Conservation (phyloP, 1,140 invertebrate genomes). For the Drosophila novamexicana region DNA sequence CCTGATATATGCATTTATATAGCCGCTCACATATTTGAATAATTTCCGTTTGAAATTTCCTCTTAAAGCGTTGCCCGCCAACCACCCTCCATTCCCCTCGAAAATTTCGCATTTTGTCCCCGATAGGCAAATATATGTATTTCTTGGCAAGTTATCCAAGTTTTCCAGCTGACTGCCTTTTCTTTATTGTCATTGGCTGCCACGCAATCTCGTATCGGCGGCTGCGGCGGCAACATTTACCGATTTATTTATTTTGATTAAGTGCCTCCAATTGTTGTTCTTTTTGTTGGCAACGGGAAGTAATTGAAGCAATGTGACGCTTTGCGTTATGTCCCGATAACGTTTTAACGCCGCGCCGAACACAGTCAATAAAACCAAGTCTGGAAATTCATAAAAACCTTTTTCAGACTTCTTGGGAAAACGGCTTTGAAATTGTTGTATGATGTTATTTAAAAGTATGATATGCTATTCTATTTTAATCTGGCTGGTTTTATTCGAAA, state of each 20-base stretch:
- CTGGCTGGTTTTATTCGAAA: too few species aligned
- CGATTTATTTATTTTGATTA: conserved; percentile 56
- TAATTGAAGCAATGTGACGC: conserved; percentile 44
- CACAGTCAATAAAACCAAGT: conserved; percentile 21
- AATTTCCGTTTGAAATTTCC: conserved; percentile 61
- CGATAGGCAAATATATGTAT: conserved; percentile 9
- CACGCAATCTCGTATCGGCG: conserved; percentile 5
- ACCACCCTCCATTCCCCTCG: too few species aligned
- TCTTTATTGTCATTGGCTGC: conserved; percentile 43
- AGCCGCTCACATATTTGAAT: conserved; percentile 13
- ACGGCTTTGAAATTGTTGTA: neutral
- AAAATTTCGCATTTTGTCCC: neutral
- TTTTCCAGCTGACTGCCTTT: conserved; percentile 56
- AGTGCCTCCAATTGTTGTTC: conserved; percentile 36
- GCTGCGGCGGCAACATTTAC: conserved; percentile 34
- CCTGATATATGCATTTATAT: conserved; percentile 22
- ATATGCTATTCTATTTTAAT: too few species aligned
- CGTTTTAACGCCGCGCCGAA: conserved; percentile 24
- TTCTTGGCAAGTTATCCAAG: conserved; percentile 47
- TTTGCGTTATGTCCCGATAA: conserved; percentile 32
- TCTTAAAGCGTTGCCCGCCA: conserved; percentile 17
- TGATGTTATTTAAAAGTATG: neutral
- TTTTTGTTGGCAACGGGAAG: conserved; percentile 23
- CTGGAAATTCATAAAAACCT: neutral
- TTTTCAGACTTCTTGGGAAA: neutral